phyloP scores from a whole-genome alignment of 2,797 vertebrate species.

The Pyrocephalus nanus region DNA sequence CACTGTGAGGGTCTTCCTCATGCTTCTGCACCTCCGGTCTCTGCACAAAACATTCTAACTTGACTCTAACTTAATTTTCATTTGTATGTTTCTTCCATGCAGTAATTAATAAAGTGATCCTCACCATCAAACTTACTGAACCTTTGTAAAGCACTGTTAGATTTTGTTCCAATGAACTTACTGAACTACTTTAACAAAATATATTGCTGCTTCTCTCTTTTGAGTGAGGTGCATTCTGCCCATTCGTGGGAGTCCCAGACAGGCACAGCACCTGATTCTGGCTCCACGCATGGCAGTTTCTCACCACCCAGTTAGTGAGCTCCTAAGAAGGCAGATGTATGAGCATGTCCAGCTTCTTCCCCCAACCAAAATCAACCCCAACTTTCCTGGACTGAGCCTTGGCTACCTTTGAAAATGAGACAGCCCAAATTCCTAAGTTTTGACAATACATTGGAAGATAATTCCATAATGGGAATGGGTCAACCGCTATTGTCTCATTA shows the following conservation, averaged over 20 bases:
- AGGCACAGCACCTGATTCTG: background rate
- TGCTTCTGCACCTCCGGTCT: background rate
- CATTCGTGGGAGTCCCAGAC: background rate
- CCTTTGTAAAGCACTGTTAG: background rate
- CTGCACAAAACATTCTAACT: background rate
- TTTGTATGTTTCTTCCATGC: background rate
- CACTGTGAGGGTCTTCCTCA: background rate
- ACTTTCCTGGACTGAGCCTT: background rate
- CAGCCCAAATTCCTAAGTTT: background rate
- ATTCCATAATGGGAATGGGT: background rate
- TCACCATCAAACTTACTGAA: background rate
- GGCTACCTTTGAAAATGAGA: background rate
- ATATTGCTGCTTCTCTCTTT: background rate
- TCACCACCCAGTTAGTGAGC: background rate
- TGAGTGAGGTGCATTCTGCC: background rate
- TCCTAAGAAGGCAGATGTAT: background rate
- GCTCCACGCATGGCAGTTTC: background rate
- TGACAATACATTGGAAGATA: background rate
- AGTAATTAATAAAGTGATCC: background rate
- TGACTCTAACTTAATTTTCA: background rate
- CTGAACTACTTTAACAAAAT: background rate
- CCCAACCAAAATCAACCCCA: background rate
- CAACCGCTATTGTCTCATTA: background rate
- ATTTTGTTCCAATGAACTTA: background rate
- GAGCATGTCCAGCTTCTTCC: background rate